Percentiles rank a stretch among this genome's conserved stretches.
phyloP scores from a whole-genome alignment of 2,888 invertebrate genomes.

The Cantharis nigra region DNA sequence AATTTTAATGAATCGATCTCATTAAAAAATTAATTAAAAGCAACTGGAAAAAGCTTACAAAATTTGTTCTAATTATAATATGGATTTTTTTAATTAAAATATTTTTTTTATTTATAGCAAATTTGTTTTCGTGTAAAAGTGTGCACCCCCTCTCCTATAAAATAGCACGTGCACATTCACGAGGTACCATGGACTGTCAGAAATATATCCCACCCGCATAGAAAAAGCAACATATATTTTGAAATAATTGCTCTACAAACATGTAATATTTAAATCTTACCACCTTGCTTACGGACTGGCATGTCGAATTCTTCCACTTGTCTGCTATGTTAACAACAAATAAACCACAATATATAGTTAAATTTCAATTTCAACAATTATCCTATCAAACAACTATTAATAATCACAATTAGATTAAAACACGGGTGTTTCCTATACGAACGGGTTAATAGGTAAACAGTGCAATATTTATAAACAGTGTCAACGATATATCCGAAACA shows the following conservation, averaged over 20 bases:
- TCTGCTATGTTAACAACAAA: neutral
- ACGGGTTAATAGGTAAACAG: constrained; percentile 1
- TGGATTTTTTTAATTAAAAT: neutral
- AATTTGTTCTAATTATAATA: neutral
- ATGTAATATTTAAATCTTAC: constrained; percentile 53
- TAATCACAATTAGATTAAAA: constrained; percentile 3
- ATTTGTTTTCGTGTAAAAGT: constrained; percentile 1
- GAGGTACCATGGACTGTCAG: constrained; percentile 28
- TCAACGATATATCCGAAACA: neutral
- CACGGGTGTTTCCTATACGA: constrained; percentile 7
- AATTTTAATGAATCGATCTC: neutral
- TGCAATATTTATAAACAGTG: constrained; percentile 6
- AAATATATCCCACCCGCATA: constrained; percentile 25
- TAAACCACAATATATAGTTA: neutral
- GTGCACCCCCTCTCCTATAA: constrained; percentile 23
- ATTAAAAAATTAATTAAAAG: neutral
- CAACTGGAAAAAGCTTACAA: neutral
- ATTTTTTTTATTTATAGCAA: neutral
- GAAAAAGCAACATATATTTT: neutral
- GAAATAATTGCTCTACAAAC: constrained; percentile 13
- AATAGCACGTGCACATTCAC: constrained; percentile 32
- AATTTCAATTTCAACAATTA: neutral
- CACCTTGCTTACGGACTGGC: constrained; percentile 79
- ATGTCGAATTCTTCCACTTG: constrained; percentile 51
- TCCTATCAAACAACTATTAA: neutral